Evolutionary conservation across 2,113 vertebrate species (phyloP), one percentile per base, ranked within the genome.

Genomic region (Phylloscopus whistleri): DNA sequence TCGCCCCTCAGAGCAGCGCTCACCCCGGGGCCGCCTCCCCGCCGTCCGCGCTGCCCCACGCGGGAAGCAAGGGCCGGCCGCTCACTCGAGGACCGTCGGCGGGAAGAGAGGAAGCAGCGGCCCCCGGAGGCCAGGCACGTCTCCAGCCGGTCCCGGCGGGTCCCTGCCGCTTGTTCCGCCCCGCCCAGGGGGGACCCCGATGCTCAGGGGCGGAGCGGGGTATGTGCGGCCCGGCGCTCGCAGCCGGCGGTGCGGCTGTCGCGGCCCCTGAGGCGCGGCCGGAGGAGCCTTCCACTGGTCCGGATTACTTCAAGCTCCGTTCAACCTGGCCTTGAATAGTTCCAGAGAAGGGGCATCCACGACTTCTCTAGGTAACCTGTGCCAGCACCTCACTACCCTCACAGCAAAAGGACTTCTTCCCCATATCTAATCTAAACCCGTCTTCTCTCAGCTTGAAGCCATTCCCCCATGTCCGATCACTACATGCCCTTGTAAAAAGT

Each of bases 261-360:
- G 51, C 19, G 13, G 22, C 8, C 5, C 0, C 10, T 5, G 1
- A 3, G 11, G 24, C 4, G 6, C 4, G 9, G 21, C 4, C 1
- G 0, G 6, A 2, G 44, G 1, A 1, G 5, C 0, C 0, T 51
- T 43, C 0, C 3, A 1, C 2, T 7, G 0, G 2, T 13, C 1
- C 13, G 0, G 14, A 13, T 46, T 39, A 5, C 5, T 46, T 6
- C 9, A 10, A 15, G 6, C n/a, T 8, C 13, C 20, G 2, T 43
- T 53, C 31, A 21, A 0, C 28, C 11, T 24, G 52, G 39, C 23
- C 39, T 52, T 46, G 23, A 26, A 18, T 24, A 7, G 9, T 24
- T 39, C 8, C 11, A 82, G 28, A 4, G 13, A n/a, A 18, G 23
- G 28, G 39, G 2, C 46, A 21, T 16, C 23, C 39, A 39, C 10